phyloP scores from a whole-genome alignment of 2,888 invertebrate genomes.

The Drosophila leonis region DNA sequence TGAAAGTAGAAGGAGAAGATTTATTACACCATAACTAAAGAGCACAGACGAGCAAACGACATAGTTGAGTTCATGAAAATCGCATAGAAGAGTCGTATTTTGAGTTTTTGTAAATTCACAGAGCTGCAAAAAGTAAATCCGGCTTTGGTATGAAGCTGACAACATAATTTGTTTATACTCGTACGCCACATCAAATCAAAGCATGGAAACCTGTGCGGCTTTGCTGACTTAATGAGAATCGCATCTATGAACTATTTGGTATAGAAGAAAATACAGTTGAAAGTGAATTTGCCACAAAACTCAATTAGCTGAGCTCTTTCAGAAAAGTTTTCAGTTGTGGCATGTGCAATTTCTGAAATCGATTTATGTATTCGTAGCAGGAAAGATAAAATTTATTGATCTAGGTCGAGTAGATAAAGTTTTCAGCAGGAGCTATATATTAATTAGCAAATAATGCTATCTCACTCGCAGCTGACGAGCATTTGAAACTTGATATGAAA shows the following conservation, averaged over 20 bases:
- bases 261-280: too few relatives aligned
- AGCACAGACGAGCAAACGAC: not conserved
- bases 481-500: conserved; percentile 38
- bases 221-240: not conserved
- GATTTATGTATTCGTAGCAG: not conserved
- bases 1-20: not conserved
- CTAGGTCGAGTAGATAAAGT: conserved; percentile 1
- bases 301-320: not conserved
- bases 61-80: not conserved
- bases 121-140: not conserved
- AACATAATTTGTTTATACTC: not conserved
- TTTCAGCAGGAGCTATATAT: not conserved
- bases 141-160: not conserved
- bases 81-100: not conserved
- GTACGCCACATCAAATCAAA: not conserved
- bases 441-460: conserved; percentile 25
- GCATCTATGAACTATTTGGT: not conserved
- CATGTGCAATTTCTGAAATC: not conserved
- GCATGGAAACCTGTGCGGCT: not conserved
- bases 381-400: not conserved
- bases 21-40: not conserved
- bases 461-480: conserved; percentile 6
- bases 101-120: not conserved
- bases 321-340: not conserved
- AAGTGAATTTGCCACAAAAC: not conserved